Conservation (phyloP, 2,797 vertebrate genomes). For the Sphenodon punctatus region DNA sequence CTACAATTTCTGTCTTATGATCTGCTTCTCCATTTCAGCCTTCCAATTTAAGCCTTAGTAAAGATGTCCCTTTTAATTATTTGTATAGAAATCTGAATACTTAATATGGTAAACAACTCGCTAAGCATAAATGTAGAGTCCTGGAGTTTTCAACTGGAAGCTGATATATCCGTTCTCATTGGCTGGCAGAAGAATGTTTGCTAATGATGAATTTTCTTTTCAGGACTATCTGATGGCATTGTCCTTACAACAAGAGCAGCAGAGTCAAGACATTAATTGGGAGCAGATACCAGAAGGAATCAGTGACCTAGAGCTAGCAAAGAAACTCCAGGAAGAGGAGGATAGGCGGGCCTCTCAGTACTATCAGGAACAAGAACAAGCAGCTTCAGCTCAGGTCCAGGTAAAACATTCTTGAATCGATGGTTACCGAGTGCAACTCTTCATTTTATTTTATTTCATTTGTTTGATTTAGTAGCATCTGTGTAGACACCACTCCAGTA, state of each 20-base stretch:
- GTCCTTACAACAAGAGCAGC: constrained; percentile 98
- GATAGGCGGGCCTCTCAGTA: constrained; percentile 94
- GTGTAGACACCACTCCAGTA: background rate
- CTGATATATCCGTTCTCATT: background rate
- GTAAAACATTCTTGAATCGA: constrained; percentile 71
- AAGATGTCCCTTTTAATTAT: background rate
- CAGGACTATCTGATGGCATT: constrained; percentile 99
- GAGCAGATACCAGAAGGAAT: constrained; percentile 95
- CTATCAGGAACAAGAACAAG: constrained; percentile 97
- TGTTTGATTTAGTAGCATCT: background rate
- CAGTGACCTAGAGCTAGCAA: constrained; percentile 95
- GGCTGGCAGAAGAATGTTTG: background rate
- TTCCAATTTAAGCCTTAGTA: background rate
- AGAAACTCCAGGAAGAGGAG: constrained; percentile 98
- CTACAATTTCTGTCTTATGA: no score
- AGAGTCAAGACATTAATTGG: constrained; percentile 93
- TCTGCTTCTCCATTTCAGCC: background rate
- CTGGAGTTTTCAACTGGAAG: background rate
- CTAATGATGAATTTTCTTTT: constrained; percentile 12
- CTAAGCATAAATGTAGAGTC: background rate
- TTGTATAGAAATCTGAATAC: no score
- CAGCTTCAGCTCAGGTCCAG: constrained; percentile 82
- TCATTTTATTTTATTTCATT: background rate
- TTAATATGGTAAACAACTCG: background rate
- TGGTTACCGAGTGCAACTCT: background rate